Base-by-base conservation (phyloP, 2,797 vertebrate species). In the Lagodon rhomboides region DNA sequence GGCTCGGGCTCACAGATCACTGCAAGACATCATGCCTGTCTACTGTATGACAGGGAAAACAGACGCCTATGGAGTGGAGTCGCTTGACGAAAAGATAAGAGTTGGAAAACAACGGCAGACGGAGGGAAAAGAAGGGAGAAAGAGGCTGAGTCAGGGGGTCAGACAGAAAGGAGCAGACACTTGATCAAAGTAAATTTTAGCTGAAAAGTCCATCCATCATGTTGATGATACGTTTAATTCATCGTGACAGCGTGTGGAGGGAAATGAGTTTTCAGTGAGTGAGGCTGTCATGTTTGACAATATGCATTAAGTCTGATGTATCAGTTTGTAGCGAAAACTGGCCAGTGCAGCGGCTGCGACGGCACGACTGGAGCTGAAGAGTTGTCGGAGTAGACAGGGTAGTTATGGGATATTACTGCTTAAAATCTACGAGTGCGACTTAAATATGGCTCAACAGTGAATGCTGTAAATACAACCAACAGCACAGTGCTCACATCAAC, bases 161-260 rank as follows among this genome's bases (percentile, higher is more conserved):
- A 92, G 61, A 84, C 64, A 71, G 85, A 88, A 89, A 85, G 62
- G 84, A 91, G 90, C 89, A 90, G 90, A 92, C 86, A 91, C 86
- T 91, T 88, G 89, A 92, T 91, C 91, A 92, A 93, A 94, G 89
- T 85, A 90, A 88, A 93, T 92, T 94, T 93, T 79, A 84, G 88
- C 86, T 91, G 92, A 93, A 90, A 90, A 94, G 92, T 91, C 90
- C 93, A 95, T 95, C 93, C 93, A 94, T 95, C 94, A 95, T 91
- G 92, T 90, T 92, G 94, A 94, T 93, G 90, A 94, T 92, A 93
- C 87, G 83, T 93, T 94, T 94, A 93, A 95, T 94, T 90, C 75
- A 75, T 75, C 83, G 87, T 91, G 93, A 93, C 92, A 92, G 89
- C 87, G 38, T 84, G 85, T 82, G 77, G 85, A 87, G 85, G 87